A percentile compares a stretch with the other conserved stretches of the same genome.
These are phyloP conservation scores for Amorpha juglandis DNA, from an alignment of 2,888 invertebrate genomes.

Conservation along the genomic window DNA sequence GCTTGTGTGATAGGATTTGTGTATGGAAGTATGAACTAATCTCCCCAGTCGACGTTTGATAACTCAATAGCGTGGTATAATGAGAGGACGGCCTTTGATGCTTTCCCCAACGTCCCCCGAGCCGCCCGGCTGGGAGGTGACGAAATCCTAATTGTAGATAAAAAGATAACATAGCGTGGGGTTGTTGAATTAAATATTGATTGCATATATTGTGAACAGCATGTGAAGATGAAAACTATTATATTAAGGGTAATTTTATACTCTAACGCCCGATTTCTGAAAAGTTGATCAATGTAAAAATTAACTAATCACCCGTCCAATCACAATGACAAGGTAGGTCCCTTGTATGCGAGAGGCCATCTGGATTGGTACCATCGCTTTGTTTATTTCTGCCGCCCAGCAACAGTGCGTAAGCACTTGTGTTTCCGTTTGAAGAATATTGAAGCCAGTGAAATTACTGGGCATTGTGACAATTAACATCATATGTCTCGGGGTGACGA, in stretches of 20 bases:
- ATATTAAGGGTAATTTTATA: not conserved
- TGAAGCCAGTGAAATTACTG: too few species aligned
- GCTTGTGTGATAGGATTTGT: constrained; percentile 84
- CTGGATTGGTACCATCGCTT: too few species aligned
- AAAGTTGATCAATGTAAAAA: too few species aligned
- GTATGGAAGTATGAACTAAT: constrained; percentile 84
- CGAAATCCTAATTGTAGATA: constrained; percentile 84
- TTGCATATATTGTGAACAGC: constrained; percentile 34
- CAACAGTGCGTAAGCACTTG: too few species aligned
- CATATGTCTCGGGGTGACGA: too few species aligned
- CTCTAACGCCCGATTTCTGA: too few species aligned
- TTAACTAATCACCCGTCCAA: too few species aligned
- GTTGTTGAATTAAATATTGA: constrained; percentile 47
- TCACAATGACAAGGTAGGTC: too few species aligned
- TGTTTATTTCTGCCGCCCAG: too few species aligned
- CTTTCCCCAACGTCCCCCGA: constrained; percentile 42
- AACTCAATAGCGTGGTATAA: constrained; percentile 83
- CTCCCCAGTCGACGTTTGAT: constrained; percentile 76
- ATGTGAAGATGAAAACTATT: not conserved
- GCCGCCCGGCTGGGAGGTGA: constrained; percentile 63
- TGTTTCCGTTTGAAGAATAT: too few species aligned
- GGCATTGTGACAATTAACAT: too few species aligned
- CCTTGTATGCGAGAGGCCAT: too few species aligned
- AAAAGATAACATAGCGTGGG: constrained; percentile 74
- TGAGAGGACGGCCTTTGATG: constrained; percentile 81